phyloP scores from a whole-genome alignment of 2,888 invertebrate species.

The Leptinotarsa haldemani region DNA sequence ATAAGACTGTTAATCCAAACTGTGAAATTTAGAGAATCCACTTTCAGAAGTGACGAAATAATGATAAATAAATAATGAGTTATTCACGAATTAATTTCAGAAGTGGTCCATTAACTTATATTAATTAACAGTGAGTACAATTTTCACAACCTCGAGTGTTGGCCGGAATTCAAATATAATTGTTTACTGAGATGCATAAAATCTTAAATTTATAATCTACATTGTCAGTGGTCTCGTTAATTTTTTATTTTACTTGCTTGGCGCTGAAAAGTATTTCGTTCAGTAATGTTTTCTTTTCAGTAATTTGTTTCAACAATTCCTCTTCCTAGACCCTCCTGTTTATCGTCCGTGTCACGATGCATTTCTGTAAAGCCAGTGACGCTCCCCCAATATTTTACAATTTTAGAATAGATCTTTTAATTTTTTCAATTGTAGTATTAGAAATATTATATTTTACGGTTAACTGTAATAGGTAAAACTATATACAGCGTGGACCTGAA shows the following conservation, averaged over 20 bases:
- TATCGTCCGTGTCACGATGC: no score
- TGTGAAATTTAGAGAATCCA: no score
- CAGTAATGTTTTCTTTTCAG: not conserved
- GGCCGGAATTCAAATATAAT: not conserved
- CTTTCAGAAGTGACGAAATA: not conserved
- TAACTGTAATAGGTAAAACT: no score
- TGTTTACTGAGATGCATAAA: conserved; percentile 3
- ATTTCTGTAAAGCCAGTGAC: no score
- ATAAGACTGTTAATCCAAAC: no score
- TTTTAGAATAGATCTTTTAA: no score
- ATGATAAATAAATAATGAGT: not conserved
- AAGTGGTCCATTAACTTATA: not conserved
- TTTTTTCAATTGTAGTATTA: no score
- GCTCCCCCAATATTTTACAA: no score
- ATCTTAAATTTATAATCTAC: conserved; percentile 1
- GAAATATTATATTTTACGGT: no score
- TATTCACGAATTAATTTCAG: conserved; percentile 1
- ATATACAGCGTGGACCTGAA: no score
- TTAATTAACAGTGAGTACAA: not conserved
- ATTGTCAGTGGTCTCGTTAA: not conserved
- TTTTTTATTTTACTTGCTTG: not conserved
- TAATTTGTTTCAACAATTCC: not conserved
- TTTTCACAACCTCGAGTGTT: conserved; percentile 3
- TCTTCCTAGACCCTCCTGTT: no score
- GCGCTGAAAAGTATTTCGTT: not conserved